Base-by-base conservation (phyloP, 2,113 vertebrate species). In the Eudyptes chrysolophus region DNA sequence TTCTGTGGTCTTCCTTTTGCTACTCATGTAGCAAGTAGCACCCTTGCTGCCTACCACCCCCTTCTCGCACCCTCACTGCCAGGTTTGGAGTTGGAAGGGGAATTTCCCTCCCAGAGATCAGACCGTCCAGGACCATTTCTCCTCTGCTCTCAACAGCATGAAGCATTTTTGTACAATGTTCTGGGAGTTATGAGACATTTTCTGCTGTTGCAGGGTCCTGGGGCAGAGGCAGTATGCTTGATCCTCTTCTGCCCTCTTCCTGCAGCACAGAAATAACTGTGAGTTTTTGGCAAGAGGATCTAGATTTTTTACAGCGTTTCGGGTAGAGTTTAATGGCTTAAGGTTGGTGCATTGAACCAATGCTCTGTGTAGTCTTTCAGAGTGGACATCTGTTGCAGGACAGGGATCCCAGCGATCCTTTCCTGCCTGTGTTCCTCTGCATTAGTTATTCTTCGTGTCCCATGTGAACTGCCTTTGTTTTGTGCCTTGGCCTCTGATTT, bases 191-290 rank as follows among this genome's bases (percentile, higher is more conserved):
- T 0, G 11, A 79, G 32, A 32, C 3, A 16, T 48, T 68, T 16
- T 60, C 20, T 60, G 44, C 34, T 60, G 7, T 42, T 64, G 32
- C 61, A n/a, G n/a, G 16, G 16, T 24, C 71, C 58, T 77, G 36
- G 24, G 14, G 32, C 66, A 90, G 54, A 60, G 32, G 6, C 66
- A 36, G 27, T 0, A 6, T 52, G 62, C 26, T 89, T 24, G 4
- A 74, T 81, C 60, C 89, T 95, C 72, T 95, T 46, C 68, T 81
- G 68, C 80, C 79, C 91, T 95, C 89, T 90, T 91, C 46, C 68
- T 81, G 89, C 1, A 1, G 44, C 72, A 84, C 68, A 81, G 68
- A 81, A 90, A 64, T 27, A 18, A 22, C 42, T 3, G 60, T 34
- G 30, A 57, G 25, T 2, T 71, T 87, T 87, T 75, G 42, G 52